These are phyloP conservation scores for Anarsia innoxiella DNA, from an alignment of 2,888 invertebrate genomes.

Conservation along the genomic window DNA sequence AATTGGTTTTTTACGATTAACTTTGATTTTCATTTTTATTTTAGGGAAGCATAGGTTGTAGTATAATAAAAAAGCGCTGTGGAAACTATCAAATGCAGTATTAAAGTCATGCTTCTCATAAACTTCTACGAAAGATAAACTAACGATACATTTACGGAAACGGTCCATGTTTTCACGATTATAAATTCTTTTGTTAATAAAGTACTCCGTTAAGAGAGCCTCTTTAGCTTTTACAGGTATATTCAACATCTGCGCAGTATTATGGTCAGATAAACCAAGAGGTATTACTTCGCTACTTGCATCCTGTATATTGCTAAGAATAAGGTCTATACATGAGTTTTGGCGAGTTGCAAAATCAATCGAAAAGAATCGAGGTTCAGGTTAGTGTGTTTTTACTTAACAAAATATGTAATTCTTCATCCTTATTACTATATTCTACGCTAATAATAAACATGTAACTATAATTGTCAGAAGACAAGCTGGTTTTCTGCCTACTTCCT, in stretches of 20 bases:
- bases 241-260: not conserved
- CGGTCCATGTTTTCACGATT: not conserved
- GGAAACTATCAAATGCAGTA: not conserved
- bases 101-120: not conserved
- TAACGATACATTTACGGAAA: not conserved
- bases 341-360: no score
- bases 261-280: not conserved
- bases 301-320: not conserved
- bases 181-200: not conserved
- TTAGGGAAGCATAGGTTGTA: not conserved
- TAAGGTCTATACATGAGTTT: not conserved
- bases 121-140: not conserved
- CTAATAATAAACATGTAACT: no score
- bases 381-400: no score
- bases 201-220: not conserved
- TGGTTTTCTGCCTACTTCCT: no score
- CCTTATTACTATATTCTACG: no score
- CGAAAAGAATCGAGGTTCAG: no score
- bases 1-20: not conserved
- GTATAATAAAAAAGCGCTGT: not conserved
- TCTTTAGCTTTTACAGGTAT: not conserved
- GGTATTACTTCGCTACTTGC: not conserved
- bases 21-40: no score
- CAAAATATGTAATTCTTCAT: no score
- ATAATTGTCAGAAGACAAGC: conserved; percentile 21